Evolutionary conservation across 2,888 invertebrate species (phyloP).

Genomic region (Matsumyia berberina): DNA sequence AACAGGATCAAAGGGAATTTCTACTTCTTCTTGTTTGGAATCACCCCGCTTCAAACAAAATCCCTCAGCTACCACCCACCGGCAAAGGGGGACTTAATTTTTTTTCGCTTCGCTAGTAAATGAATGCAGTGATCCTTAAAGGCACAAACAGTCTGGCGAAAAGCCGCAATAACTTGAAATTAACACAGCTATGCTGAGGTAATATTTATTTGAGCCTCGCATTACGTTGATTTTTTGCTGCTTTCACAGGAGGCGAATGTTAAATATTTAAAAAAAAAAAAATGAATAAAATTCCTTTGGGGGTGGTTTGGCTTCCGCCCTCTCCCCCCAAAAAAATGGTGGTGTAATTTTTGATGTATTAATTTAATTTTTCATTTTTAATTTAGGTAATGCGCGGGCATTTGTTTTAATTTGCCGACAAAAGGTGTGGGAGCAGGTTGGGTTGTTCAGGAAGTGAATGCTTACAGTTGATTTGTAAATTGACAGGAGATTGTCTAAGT

Average conservation of each 20-base stretch:
- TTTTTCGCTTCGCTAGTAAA: slow-evolving; percentile 28
- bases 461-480: slow-evolving; percentile 47
- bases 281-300: slow-evolving; percentile 14
- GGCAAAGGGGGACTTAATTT: slow-evolving; percentile 2
- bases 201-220: slow-evolving; percentile 40
- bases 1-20: slow-evolving; percentile 74
- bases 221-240: slow-evolving; percentile 16
- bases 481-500: neutral
- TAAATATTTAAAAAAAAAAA: slow-evolving; percentile 19
- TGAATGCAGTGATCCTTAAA: slow-evolving; percentile 42
- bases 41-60: slow-evolving; percentile 4
- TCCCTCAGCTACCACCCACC: slow-evolving; percentile 1
- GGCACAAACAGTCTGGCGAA: slow-evolving; percentile 8
- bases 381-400: slow-evolving; percentile 54
- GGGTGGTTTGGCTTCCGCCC: neutral
- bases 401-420: slow-evolving; percentile 64
- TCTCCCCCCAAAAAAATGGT: neutral
- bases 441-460: neutral
- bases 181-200: slow-evolving; percentile 69
- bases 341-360: slow-evolving; percentile 68
- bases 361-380: slow-evolving; percentile 69
- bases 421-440: neutral
- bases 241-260: slow-evolving; percentile 13
- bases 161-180: slow-evolving; percentile 74
- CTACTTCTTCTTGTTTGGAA: slow-evolving; percentile 9